Evolutionary conservation across 2,888 invertebrate species (phyloP).

Genomic region (Strigamia maritima): DNA sequence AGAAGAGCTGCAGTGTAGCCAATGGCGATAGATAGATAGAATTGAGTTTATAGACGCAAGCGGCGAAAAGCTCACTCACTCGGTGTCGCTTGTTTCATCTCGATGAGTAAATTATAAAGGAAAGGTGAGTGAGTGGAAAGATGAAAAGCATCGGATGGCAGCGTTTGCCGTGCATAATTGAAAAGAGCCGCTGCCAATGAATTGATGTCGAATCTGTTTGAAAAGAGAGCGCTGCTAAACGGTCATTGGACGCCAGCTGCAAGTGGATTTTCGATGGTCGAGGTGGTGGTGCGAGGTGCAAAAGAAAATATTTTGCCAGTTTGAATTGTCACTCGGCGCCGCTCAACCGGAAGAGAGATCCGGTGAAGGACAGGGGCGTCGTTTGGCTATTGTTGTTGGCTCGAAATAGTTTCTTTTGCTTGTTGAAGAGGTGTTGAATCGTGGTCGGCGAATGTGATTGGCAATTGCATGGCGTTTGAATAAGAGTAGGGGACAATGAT

Average conservation of each 20-base stretch:
- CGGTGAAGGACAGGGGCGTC: background rate
- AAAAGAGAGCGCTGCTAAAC: no score
- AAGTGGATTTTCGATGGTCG: no score
- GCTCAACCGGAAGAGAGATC: background rate
- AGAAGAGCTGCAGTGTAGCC: background rate
- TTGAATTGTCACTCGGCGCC: background rate
- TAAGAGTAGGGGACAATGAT: background rate
- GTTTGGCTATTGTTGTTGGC: background rate
- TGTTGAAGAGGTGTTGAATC: background rate
- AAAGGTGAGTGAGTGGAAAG: background rate
- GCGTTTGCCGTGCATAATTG: background rate
- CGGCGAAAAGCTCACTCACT: constrained; percentile 14
- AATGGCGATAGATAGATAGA: no score
- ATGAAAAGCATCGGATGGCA: no score
- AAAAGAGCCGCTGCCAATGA: background rate
- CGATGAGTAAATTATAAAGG: constrained; percentile 5
- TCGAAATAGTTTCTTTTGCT: background rate
- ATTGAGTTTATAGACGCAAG: no score
- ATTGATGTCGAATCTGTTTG: background rate
- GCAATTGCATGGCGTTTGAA: background rate
- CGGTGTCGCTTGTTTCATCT: background rate
- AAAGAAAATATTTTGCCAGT: constrained; percentile 5
- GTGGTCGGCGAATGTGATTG: background rate
- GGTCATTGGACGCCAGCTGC: background rate
- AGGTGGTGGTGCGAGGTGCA: no score